Conservation (phyloP, 2,797 vertebrate species). For the Sparus aurata region DNA sequence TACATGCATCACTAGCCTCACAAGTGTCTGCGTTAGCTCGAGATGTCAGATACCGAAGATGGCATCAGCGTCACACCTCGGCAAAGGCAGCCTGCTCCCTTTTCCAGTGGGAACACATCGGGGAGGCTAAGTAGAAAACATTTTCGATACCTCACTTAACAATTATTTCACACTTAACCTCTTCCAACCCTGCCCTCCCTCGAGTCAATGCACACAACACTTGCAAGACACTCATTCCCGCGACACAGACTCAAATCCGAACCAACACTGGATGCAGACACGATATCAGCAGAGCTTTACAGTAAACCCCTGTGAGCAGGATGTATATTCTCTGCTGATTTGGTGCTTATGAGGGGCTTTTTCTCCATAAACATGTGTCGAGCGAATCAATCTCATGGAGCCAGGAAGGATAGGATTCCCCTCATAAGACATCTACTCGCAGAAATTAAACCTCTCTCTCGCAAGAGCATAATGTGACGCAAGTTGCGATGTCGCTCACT, state of each 20-base stretch:
- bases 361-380: conserved; percentile 57
- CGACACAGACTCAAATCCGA: conserved; percentile 27
- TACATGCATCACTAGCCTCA: conserved; percentile 30
- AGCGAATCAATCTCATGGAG: conserved; percentile 61
- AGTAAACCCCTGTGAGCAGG: conserved; percentile 30
- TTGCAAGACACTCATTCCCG: conserved; percentile 4
- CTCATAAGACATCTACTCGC: conserved; percentile 32
- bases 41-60: conserved; percentile 64
- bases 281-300: conserved; percentile 45
- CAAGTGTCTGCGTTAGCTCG: conserved; percentile 28
- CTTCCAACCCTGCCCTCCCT: neutral
- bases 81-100: conserved; percentile 34
- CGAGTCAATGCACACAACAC: conserved; percentile 11
- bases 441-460: conserved; percentile 60
- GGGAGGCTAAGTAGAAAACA: conserved; percentile 24
- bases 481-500: conserved; percentile 10
- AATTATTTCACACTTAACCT: conserved; percentile 49
- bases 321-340: conserved; percentile 54
- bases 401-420: conserved; percentile 40
- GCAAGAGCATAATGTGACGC: conserved; percentile 18
- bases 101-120: conserved; percentile 47
- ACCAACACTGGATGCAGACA: conserved; percentile 41
- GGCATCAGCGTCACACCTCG: conserved; percentile 52
- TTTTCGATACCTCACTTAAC: conserved; percentile 37
- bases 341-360: conserved; percentile 54